Evolutionary conservation across 2,888 invertebrate genomes (phyloP).

Genomic region (Thymelicus lineola): DNA sequence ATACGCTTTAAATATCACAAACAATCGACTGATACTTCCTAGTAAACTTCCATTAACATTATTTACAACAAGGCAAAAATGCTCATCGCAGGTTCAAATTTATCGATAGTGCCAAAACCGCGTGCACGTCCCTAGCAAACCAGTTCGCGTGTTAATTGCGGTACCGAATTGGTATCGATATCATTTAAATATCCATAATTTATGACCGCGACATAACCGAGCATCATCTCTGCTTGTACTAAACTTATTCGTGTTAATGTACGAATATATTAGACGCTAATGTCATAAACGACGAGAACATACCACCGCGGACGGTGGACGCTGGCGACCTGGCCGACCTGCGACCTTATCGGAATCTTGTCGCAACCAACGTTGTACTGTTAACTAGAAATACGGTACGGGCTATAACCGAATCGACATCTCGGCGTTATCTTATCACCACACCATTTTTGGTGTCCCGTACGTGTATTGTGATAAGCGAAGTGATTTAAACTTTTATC

Average conservation of each 20-base stretch:
- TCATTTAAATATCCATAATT: conserved; percentile 83
- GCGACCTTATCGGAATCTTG: conserved; percentile 26
- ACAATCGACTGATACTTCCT: too few relatives aligned
- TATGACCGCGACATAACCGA: conserved; percentile 71
- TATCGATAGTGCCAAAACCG: neutral
- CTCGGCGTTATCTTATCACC: neutral
- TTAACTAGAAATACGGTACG: conserved; percentile 1
- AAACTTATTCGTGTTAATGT: conserved; percentile 68
- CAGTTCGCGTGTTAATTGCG: conserved; percentile 82
- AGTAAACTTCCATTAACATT: too few relatives aligned
- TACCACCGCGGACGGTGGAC: conserved; percentile 21
- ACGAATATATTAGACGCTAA: conserved; percentile 64
- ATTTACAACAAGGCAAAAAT: too few relatives aligned
- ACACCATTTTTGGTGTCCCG: too few relatives aligned
- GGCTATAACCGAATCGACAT: neutral
- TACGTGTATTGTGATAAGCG: too few relatives aligned
- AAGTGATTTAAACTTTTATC: too few relatives aligned
- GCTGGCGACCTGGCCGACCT: conserved; percentile 14
- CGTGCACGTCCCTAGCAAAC: conserved; percentile 67
- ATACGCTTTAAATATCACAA: too few relatives aligned
- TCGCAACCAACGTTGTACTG: neutral
- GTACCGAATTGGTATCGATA: conserved; percentile 82
- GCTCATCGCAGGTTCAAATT: neutral
- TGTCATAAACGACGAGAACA: conserved; percentile 22
- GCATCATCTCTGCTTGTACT: conserved; percentile 72